Evolutionary conservation across 2,113 vertebrate genomes (phyloP).

Genomic region (Taurulus bubalis): DNA sequence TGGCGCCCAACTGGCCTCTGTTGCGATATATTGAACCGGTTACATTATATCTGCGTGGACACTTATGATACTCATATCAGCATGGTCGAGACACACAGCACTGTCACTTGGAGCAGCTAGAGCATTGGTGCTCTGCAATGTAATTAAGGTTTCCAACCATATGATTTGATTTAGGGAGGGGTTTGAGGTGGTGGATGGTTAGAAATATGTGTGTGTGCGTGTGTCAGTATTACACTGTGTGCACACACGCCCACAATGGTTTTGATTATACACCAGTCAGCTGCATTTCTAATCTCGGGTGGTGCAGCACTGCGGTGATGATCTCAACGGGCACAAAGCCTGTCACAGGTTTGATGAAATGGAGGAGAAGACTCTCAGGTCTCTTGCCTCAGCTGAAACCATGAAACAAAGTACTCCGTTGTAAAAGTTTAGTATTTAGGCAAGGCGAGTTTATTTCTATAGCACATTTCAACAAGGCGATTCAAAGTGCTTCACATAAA

Average conservation of each 20-base stretch:
- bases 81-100: not conserved
- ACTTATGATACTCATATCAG: slow-evolving; percentile 18
- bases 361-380: not conserved
- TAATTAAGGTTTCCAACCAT: slow-evolving; percentile 84
- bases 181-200: slow-evolving; percentile 44
- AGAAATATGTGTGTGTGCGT: slow-evolving; percentile 48
- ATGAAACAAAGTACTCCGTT: not conserved
- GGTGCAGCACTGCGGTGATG: not conserved
- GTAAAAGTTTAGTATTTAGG: not conserved
- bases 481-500: no score
- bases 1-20: not conserved
- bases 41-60: not conserved
- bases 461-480: no score
- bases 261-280: slow-evolving; percentile 41
- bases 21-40: not conserved
- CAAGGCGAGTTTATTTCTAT: no score
- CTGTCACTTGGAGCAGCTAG: slow-evolving; percentile 64
- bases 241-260: not conserved
- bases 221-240: slow-evolving; percentile 23
- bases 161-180: slow-evolving; percentile 82
- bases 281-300: slow-evolving; percentile 23
- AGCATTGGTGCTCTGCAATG: slow-evolving; percentile 73
- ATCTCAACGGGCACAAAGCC: slow-evolving; percentile 17
- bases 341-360: not conserved
- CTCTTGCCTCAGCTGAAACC: not conserved